Evolutionary conservation across 2,888 invertebrate genomes (phyloP).

Genomic region (Caenorhabditis doughertyi): DNA sequence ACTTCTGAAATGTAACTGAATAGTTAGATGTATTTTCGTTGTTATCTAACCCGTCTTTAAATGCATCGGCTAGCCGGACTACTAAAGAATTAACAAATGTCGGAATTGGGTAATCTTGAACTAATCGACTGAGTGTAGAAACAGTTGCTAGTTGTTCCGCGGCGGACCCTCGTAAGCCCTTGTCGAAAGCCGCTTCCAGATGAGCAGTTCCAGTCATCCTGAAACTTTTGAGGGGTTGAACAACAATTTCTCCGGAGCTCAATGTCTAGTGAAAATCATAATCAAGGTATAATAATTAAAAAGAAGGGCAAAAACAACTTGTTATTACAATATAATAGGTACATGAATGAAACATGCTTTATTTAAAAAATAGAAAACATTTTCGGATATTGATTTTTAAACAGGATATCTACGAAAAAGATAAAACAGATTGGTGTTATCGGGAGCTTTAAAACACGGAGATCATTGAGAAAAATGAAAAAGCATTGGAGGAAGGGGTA

Average conservation of each 20-base stretch:
- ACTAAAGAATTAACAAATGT: constrained; percentile 97
- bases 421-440: not conserved
- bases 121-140: constrained; percentile 93
- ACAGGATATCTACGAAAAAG: not conserved
- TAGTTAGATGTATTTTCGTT: no score
- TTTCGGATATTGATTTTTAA: constrained; percentile 1
- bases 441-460: constrained; percentile 5
- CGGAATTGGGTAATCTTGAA: constrained; percentile 98
- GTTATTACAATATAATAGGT: not conserved
- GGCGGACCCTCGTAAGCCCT: constrained; percentile 1
- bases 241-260: not conserved
- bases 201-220: constrained; percentile 34
- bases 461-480: not conserved
- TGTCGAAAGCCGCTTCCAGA: constrained; percentile 26
- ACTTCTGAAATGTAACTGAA: constrained; percentile 83
- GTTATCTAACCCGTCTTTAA: constrained; percentile 86
- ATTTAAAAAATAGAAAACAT: not conserved
- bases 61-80: constrained; percentile 94
- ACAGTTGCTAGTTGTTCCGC: constrained; percentile 97
- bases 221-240: not conserved
- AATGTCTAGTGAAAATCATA: not conserved
- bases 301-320: not conserved
- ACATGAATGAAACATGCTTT: not conserved
- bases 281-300: not conserved
- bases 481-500: not conserved